Base-by-base conservation (phyloP, 2,113 vertebrate species). In the Pluvialis apricaria region DNA sequence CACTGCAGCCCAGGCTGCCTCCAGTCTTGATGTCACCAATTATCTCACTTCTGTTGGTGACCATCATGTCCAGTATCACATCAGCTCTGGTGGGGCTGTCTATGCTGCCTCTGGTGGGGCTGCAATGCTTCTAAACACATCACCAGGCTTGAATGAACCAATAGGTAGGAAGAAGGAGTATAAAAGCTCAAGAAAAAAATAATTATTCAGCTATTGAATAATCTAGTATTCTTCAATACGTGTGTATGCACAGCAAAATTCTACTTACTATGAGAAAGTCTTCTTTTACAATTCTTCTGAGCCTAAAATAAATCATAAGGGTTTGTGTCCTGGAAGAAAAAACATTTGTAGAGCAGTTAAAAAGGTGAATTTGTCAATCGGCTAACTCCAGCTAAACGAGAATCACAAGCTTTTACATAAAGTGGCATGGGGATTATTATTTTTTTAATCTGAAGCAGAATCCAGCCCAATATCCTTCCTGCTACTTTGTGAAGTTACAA, bases 391-490 rank as follows among this genome's bases (percentile, higher is more conserved):
- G 54, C 32, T 61, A 57, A 86, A 84, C 20, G 4, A 69, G 32
- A 92, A 44, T 82, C 92, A 91, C 77, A 79, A 65, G 68, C 5
- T 42, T 76, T 51, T 82, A 58, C 81, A 66, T n/a, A 20, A 82
- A 92, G 12, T 34, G 61, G 13, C 32, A 64, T 61, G 66, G 25
- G 77, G 65, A 57, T 89, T 65, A 31, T 76, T 55, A 20, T 72
- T 29, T 68, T 75, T 91, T 40, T 26, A 57, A 94, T 91, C 54
- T 91, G 62, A 69, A 80, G 57, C 36, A 88, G 73, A 88, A 92
- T 94, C 84, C 73, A 93, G 70, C 66, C 86, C 66, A 70, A 92
- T 89, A 93, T 92, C 78, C 91, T 96, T 90, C 84, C 94, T 94
- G 86, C 69, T 87, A 54, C 66, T 84, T 6, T 69, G 34, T 51